These are phyloP conservation scores for Antheraea pernyi DNA, from an alignment of 1,140 invertebrate species.

Conservation along the genomic window DNA sequence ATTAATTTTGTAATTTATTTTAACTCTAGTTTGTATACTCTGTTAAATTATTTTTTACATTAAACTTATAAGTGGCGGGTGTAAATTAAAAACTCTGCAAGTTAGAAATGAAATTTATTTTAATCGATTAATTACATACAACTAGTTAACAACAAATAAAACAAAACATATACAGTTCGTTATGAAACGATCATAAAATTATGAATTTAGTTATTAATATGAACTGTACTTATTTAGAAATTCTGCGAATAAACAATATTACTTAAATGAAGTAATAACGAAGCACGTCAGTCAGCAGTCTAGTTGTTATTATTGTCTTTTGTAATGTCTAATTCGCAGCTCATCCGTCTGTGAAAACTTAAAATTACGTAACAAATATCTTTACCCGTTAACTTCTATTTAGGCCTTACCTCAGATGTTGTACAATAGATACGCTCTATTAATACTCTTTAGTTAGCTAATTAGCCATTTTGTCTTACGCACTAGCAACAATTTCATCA, in stretches of 20 bases:
- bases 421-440: conserved; percentile 68
- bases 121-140: conserved; percentile 35
- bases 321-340: conserved; percentile 29
- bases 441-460: conserved; percentile 54
- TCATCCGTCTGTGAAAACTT: conserved; percentile 56
- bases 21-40: no score
- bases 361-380: conserved; percentile 59
- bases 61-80: no score
- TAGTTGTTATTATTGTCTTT: conserved; percentile 21
- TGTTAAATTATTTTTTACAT: no score
- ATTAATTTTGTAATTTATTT: background rate
- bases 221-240: conserved; percentile 16
- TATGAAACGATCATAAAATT: background rate
- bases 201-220: conserved; percentile 23
- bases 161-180: conserved; percentile 30
- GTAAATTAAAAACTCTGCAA: background rate
- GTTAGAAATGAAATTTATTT: conserved; percentile 3
- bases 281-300: background rate
- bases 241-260: background rate
- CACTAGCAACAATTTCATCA: conserved; percentile 79
- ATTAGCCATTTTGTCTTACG: conserved; percentile 45
- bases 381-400: conserved; percentile 48
- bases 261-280: background rate
- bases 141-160: conserved; percentile 69
- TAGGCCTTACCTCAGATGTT: conserved; percentile 51